Base-by-base conservation (phyloP, 2,113 vertebrate genomes). In the Cyprinodon brontotheroides region DNA sequence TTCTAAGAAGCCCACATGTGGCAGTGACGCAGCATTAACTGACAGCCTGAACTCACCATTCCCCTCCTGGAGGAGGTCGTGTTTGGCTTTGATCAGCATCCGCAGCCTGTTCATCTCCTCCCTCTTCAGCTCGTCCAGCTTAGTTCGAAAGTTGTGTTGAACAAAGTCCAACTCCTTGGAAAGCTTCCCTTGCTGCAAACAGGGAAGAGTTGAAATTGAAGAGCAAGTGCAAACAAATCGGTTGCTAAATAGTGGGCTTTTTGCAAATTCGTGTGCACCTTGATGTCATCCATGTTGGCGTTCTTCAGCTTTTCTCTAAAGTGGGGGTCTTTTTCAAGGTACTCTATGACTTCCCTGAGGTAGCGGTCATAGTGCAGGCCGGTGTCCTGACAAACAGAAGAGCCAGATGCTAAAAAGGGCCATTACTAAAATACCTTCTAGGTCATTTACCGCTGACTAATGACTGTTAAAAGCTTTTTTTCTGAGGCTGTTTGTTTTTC, bases 361-460 rank as follows among this genome's bases (percentile, higher is more conserved):
- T 99, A 99, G 66, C 95, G 96, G 89, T 98, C 96, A 79, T 99
- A 99, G 90, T 97, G 98, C 84, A 99, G 94, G 68, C 96, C 96
- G 1, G 96, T 97, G 82, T 97, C 96, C 97, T 98, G 77, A 83
- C 5, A 87, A 71, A 82, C 15, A 83, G 11, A 80, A 78, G 17
- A 53, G 22, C n/a, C 20, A 15, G 69, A 70, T 38, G 40, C 14
- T 45, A 80, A 60, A 41, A 11, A 10, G 22, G 20, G 22, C 2
- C 11, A 71, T 72, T 37, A 57, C 7, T 14, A 47, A 38, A 47
- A 39, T 53, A 36, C 11, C 20, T 9, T 29, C 45, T 63, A 38
- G 61, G 39, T 74, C 41, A 65, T 12, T 37, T 40, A 72, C 43
- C 57, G 13, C 10, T 50, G 37, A 11, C 50, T 50, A 66, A 65